A percentile compares a stretch with the other conserved stretches of the same genome.
Evolutionary conservation across 2,888 invertebrate species (phyloP).

Genomic region (Drosophila kambysellisi): DNA sequence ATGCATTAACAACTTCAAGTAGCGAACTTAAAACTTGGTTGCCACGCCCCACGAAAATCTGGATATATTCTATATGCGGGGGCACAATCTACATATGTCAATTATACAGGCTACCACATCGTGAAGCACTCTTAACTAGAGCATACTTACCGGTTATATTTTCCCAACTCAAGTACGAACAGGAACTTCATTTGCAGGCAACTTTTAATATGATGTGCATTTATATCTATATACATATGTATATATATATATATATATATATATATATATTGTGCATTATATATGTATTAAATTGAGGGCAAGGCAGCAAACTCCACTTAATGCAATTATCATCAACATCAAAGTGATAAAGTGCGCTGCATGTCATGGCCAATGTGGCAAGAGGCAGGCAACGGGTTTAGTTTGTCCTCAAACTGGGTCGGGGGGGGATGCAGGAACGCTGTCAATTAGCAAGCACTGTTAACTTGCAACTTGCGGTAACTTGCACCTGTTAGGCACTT

Average conservation of each 20-base stretch:
- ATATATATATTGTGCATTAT: neutral
- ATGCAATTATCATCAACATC: constrained; percentile 71
- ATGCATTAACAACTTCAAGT: neutral
- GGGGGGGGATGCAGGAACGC: no score
- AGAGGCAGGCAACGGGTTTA: constrained; percentile 2
- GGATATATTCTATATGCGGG: neutral
- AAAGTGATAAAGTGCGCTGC: constrained; percentile 70
- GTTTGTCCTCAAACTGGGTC: neutral
- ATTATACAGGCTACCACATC: neutral
- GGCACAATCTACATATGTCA: neutral
- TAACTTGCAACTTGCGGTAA: constrained; percentile 15
- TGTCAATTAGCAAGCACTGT: constrained; percentile 8
- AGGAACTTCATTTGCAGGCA: constrained; percentile 57
- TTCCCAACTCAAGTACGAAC: constrained; percentile 23
- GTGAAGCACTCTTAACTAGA: neutral
- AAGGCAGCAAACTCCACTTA: constrained; percentile 45
- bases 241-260: neutral
- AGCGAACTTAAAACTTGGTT: neutral
- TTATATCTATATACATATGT: neutral
- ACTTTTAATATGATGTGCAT: constrained; percentile 36
- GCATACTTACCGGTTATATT: constrained; percentile 1
- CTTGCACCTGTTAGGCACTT: constrained; percentile 38
- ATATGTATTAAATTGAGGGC: neutral
- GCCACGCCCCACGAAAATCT: neutral
- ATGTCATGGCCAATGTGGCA: constrained; percentile 35